Conservation (phyloP, 2,113 vertebrate genomes). For the Abramis brama region DNA sequence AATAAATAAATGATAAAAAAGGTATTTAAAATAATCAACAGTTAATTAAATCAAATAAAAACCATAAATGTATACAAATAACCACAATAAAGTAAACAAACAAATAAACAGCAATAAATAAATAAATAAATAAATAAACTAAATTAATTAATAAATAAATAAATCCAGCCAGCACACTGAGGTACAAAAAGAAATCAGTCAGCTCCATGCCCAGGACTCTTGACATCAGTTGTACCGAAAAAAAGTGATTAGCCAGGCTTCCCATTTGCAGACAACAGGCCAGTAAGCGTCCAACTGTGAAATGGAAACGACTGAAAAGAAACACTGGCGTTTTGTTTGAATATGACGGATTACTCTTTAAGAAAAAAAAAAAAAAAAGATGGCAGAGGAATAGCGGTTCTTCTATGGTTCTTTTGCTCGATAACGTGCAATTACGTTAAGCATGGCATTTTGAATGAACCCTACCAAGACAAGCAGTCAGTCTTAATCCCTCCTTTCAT, state of each 20-base stretch:
- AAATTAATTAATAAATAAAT: no score
- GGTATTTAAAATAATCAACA: background rate
- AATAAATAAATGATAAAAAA: background rate
- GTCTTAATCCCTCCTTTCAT: slow-evolving; percentile 45
- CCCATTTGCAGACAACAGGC: slow-evolving; percentile 15
- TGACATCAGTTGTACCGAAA: background rate
- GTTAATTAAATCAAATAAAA: background rate
- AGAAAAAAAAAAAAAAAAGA: background rate
- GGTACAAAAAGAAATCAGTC: background rate
- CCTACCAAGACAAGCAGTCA: slow-evolving; percentile 16
- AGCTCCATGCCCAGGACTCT: background rate
- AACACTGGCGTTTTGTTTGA: slow-evolving; percentile 1
- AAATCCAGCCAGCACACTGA: background rate
- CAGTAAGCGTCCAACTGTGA: slow-evolving; percentile 11
- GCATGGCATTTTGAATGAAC: slow-evolving; percentile 53
- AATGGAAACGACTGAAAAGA: slow-evolving; percentile 24
- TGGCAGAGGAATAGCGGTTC: slow-evolving; percentile 11
- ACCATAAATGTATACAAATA: background rate
- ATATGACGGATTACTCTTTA: slow-evolving; percentile 23
- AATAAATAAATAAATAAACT: background rate
- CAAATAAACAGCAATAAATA: background rate
- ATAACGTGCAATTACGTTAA: slow-evolving; percentile 56
- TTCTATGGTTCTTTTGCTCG: slow-evolving; percentile 36
- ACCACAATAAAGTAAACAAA: background rate
- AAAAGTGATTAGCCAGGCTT: slow-evolving; percentile 25